phyloP scores from a whole-genome alignment of 37 sponge, comb jelly and placozoan species.

The Spongilla lacustris region DNA sequence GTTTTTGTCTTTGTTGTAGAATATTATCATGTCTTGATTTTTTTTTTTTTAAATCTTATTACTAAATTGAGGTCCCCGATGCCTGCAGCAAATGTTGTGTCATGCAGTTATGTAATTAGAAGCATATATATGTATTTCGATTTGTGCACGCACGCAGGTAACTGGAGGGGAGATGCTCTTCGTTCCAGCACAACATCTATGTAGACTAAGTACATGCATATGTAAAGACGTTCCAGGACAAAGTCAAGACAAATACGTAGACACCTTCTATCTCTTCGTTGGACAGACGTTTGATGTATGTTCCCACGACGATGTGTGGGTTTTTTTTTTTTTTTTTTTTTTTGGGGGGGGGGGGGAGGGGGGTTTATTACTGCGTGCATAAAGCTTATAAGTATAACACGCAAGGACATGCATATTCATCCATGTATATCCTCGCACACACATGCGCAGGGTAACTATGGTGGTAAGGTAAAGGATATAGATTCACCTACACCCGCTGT shows the following conservation, averaged over 20 bases:
- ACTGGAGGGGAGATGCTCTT: slow-evolving; percentile 22
- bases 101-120: not conserved
- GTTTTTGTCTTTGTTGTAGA: too few relatives aligned
- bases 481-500: not conserved
- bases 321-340: too few relatives aligned
- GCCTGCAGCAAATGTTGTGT: too few relatives aligned
- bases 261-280: slow-evolving; percentile 1
- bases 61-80: too few relatives aligned
- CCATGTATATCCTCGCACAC: not conserved
- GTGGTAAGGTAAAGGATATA: not conserved
- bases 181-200: not conserved
- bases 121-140: not conserved
- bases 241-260: too few relatives aligned
- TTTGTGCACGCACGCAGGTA: not conserved
- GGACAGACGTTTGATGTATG: not conserved
- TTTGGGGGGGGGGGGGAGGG: too few relatives aligned
- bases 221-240: too few relatives aligned
- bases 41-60: too few relatives aligned
- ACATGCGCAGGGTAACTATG: not conserved
- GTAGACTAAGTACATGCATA: too few relatives aligned
- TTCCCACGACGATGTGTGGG: not conserved
- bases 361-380: too few relatives aligned
- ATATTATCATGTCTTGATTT: too few relatives aligned
- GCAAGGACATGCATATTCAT: not conserved
- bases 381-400: not conserved